phyloP scores from a whole-genome alignment of 2,888 invertebrate genomes.

The Tineola bisselliella region DNA sequence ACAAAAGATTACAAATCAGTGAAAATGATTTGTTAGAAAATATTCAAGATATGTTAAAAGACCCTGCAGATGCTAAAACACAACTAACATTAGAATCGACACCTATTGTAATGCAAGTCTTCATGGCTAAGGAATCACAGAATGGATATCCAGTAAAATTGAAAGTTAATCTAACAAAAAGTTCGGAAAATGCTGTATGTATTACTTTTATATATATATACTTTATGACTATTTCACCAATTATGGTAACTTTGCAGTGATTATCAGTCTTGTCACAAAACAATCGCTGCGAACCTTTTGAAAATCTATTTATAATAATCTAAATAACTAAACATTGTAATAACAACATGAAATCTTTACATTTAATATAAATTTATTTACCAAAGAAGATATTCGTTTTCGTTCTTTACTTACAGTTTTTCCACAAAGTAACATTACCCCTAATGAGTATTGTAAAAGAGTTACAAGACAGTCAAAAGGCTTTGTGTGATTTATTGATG shows the following conservation, averaged over 20 bases:
- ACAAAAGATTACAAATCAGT: constrained; percentile 32
- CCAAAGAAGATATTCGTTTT: no score
- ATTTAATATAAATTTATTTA: no score
- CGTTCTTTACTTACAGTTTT: constrained; percentile 35
- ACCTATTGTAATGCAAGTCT: not conserved
- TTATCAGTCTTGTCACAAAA: no score
- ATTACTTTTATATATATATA: not conserved
- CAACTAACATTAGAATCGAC: not conserved
- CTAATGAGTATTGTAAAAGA: constrained; percentile 18
- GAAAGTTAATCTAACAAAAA: constrained; percentile 28
- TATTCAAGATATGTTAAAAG: constrained; percentile 31
- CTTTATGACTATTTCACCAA: no score
- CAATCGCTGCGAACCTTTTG: no score
- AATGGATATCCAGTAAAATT: constrained; percentile 34
- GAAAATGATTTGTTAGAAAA: constrained; percentile 30
- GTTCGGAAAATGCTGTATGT: constrained; percentile 34
- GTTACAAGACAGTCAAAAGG: not conserved
- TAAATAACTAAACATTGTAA: no score
- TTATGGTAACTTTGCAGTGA: no score
- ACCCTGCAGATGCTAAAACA: constrained; percentile 25
- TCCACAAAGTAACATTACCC: constrained; percentile 34
- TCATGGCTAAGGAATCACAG: constrained; percentile 22
- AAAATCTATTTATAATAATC: no score
- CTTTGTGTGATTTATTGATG: not conserved
- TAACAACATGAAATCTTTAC: no score